These are phyloP conservation scores for Toxotes jaculatrix DNA, from an alignment of 2,113 vertebrate species.

Conservation along the genomic window DNA sequence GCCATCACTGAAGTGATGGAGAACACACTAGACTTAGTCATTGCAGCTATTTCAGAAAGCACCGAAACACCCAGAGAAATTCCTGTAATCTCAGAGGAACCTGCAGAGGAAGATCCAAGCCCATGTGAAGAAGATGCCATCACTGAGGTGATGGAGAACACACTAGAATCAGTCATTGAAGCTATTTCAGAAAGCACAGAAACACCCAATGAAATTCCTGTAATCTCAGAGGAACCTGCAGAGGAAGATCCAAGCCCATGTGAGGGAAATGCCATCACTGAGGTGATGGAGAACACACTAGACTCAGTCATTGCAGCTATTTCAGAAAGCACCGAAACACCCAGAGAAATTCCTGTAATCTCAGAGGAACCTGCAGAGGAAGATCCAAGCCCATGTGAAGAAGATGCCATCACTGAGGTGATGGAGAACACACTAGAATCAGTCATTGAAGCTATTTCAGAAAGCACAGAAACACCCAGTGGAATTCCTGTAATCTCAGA, in stretches of 20 bases:
- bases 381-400: background rate
- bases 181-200: too few relatives aligned
- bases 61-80: too few relatives aligned
- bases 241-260: background rate
- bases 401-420: background rate
- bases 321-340: background rate
- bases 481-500: too few relatives aligned
- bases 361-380: background rate
- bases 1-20: background rate
- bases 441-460: background rate
- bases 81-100: background rate
- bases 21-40: background rate
- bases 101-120: background rate
- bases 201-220: background rate
- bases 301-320: background rate
- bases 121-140: too few relatives aligned
- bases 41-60: background rate
- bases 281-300: background rate
- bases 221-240: background rate
- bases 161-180: too few relatives aligned
- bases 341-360: background rate
- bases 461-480: too few relatives aligned
- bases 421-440: background rate
- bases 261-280: background rate
- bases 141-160: too few relatives aligned